Percentiles rank a stretch among this genome's conserved stretches.
These are phyloP conservation scores for silkworm (Bombyx mori) DNA, from an alignment of 1,140 invertebrate species.

Conservation along the genomic window ASM3026992v2 NC_085120.1:3298501-3299000, in stretches of 20 bases:
- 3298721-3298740: conserved; percentile 83
- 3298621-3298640: conserved; percentile 71
- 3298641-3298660: conserved; percentile 78
- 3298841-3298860: conserved; percentile 70
- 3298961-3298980: conserved; percentile 71
- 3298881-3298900: conserved; percentile 67
- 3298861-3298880: conserved; percentile 68
- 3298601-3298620: conserved; percentile 9
- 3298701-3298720: conserved; percentile 87
- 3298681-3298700: conserved; percentile 82
- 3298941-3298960: conserved; percentile 70
- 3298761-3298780: conserved; percentile 67
- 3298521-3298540: too few relatives aligned
- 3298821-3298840: conserved; percentile 80
- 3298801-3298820: conserved; percentile 72
- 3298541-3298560: too few relatives aligned
- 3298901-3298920: conserved; percentile 71
- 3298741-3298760: conserved; percentile 53
- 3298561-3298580: too few relatives aligned
- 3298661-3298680: conserved; percentile 76
- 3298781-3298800: conserved; percentile 68
- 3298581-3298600: background rate
- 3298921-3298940: conserved; percentile 63
- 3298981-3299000: conserved; percentile 73
- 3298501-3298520: too few relatives aligned